A percentile compares a stretch with the other conserved stretches of the same genome.
Conservation (phyloP, 2,113 vertebrate genomes). For the Tupaia chinensis region DNA sequence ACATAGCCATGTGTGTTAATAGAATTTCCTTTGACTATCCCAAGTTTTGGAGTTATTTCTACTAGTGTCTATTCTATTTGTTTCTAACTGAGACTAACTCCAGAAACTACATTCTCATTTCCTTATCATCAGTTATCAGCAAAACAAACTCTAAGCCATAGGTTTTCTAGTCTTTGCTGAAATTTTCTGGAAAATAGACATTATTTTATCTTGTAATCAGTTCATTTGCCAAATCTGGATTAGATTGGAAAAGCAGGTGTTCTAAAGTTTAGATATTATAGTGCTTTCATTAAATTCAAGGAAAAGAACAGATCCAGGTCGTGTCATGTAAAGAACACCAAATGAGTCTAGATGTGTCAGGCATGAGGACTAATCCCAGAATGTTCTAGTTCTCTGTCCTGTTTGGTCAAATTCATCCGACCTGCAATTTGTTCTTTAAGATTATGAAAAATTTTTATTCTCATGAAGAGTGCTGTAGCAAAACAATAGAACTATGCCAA, state of each 20-base stretch:
- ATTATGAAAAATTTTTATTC: not conserved
- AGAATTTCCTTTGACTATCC: not conserved
- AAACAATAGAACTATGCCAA: no score
- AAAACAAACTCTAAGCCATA: not conserved
- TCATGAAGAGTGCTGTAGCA: not conserved
- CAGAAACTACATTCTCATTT: not conserved
- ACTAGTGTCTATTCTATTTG: not conserved
- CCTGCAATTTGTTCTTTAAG: not conserved
- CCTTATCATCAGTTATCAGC: not conserved
- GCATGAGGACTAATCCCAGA: not conserved
- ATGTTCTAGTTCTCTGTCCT: not conserved
- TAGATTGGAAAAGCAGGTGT: not conserved
- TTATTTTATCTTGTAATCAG: not conserved
- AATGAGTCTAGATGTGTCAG: not conserved
- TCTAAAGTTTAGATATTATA: not conserved
- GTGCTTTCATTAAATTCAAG: not conserved
- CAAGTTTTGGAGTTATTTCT: not conserved
- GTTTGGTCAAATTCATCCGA: not conserved
- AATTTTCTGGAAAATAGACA: not conserved
- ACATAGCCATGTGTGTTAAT: not conserved
- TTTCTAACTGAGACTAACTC: not conserved
- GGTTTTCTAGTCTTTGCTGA: not conserved
- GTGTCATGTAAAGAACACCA: not conserved
- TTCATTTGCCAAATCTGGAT: not conserved
- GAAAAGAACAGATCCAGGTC: not conserved